Percentiles rank a stretch among this genome's conserved stretches.
Conservation (phyloP, 2,888 invertebrate species). For the Pemphredon lugubris region DNA sequence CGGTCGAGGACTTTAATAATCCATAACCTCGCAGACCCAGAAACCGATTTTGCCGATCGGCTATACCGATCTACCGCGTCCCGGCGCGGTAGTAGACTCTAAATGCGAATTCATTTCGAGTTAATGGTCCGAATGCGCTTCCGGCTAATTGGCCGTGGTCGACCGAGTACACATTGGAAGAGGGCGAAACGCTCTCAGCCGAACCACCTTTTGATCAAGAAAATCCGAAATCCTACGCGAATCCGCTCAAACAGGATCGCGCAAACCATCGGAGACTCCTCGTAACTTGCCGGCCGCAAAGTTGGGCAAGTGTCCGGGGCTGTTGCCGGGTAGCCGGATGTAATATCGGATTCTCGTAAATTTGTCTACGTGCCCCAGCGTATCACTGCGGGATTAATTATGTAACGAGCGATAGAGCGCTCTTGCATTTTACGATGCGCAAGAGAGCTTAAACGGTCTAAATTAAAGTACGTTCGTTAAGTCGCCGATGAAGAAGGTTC, state of each 20-base stretch:
- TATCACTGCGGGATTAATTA: too few relatives aligned
- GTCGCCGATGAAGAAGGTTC: too few relatives aligned
- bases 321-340: too few relatives aligned
- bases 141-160: slow-evolving; percentile 58
- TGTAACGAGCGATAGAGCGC: too few relatives aligned
- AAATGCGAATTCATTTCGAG: slow-evolving; percentile 69
- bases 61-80: slow-evolving; percentile 51
- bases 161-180: slow-evolving; percentile 43
- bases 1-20: slow-evolving; percentile 65
- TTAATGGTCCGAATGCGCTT: slow-evolving; percentile 65
- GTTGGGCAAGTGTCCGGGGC: too few relatives aligned
- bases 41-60: slow-evolving; percentile 66
- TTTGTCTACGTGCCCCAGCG: too few relatives aligned
- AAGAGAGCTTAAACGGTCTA: too few relatives aligned
- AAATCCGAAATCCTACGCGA: slow-evolving; percentile 11
- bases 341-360: too few relatives aligned
- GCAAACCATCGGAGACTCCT: not conserved
- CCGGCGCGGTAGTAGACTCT: slow-evolving; percentile 33
- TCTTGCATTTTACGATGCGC: too few relatives aligned
- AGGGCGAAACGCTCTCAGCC: slow-evolving; percentile 11
- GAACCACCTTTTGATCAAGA: slow-evolving; percentile 42
- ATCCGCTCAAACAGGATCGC: not conserved
- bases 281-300: too few relatives aligned
- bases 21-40: slow-evolving; percentile 42
- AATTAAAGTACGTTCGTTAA: too few relatives aligned